These are phyloP conservation scores for Euproctis similis DNA, from an alignment of 2,888 invertebrate genomes.

Conservation along the genomic window DNA sequence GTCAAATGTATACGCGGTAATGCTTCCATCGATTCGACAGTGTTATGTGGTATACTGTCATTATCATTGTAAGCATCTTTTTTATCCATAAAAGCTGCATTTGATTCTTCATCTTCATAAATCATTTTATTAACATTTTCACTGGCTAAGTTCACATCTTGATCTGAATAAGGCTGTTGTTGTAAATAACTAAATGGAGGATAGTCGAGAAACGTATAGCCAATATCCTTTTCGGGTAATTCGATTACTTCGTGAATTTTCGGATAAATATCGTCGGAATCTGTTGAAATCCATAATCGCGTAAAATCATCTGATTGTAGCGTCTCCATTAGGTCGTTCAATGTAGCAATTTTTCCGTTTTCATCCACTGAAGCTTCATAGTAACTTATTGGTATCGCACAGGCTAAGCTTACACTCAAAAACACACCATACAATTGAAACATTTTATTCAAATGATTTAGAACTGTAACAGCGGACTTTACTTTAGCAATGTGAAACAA, in stretches of 20 bases:
- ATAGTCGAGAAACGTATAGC: conserved; percentile 7
- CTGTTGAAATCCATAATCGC: no score
- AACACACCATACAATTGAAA: conserved; percentile 11
- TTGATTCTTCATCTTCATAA: conserved; percentile 6
- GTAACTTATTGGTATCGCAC: conserved; percentile 9
- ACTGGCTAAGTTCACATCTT: conserved; percentile 4
- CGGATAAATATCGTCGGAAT: no score
- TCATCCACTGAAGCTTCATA: conserved; percentile 8
- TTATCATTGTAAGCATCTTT: conserved; percentile 11
- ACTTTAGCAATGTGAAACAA: neutral
- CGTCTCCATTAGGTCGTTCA: conserved; percentile 3
- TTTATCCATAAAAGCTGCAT: conserved; percentile 6
- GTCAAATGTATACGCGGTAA: conserved; percentile 31
- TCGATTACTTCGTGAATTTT: conserved; percentile 7
- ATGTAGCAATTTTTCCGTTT: conserved; percentile 3
- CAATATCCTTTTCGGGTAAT: conserved; percentile 3
- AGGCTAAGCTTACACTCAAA: conserved; percentile 11
- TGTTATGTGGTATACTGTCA: conserved; percentile 15
- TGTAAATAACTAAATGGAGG: conserved; percentile 9
- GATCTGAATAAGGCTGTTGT: conserved; percentile 1
- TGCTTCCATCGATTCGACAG: conserved; percentile 18
- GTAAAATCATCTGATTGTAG: conserved; percentile 6
- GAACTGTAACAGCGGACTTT: conserved; percentile 2
- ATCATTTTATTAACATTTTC: no score
- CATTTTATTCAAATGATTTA: conserved; percentile 11